These are phyloP conservation scores for Gambusia holbrooki DNA, from an alignment of 2,113 vertebrate genomes.

Conservation along the genomic window DNA sequence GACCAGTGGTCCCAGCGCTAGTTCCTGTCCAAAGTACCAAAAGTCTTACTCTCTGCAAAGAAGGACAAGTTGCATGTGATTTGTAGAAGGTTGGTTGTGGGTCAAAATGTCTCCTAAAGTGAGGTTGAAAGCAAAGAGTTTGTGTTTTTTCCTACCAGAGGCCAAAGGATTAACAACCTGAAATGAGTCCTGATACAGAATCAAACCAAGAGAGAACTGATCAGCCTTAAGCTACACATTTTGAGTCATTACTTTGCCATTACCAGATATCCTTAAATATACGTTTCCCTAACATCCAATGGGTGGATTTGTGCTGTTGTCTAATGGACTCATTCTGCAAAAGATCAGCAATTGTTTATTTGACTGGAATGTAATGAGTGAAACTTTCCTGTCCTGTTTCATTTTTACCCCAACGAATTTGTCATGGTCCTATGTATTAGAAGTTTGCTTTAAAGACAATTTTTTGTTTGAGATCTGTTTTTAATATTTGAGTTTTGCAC, in stretches of 20 bases:
- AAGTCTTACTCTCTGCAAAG: constrained; percentile 33
- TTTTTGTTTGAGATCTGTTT: not conserved
- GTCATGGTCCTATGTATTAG: too few species aligned
- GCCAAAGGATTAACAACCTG: constrained; percentile 27
- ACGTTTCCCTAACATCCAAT: not conserved
- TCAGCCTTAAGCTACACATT: not conserved
- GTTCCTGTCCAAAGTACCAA: constrained; percentile 22
- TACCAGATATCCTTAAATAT: not conserved
- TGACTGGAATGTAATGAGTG: constrained; percentile 1
- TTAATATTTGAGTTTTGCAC: too few species aligned
- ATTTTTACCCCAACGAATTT: not conserved
- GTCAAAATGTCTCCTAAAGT: constrained; percentile 26
- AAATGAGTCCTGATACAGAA: constrained; percentile 38
- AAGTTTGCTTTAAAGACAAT: not conserved
- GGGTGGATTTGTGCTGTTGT: not conserved
- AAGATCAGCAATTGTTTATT: not conserved
- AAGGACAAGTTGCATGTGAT: constrained; percentile 33
- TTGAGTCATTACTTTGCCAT: not conserved
- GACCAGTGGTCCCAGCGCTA: constrained; percentile 17
- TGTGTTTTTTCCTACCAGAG: constrained; percentile 27
- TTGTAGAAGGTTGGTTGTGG: constrained; percentile 27
- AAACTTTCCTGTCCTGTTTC: constrained; percentile 8
- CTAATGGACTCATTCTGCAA: not conserved
- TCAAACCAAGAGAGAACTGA: not conserved
- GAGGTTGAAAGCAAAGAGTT: constrained; percentile 31